Conservation (phyloP, 2,113 vertebrate genomes). For the Oreochromis spilurus region DNA sequence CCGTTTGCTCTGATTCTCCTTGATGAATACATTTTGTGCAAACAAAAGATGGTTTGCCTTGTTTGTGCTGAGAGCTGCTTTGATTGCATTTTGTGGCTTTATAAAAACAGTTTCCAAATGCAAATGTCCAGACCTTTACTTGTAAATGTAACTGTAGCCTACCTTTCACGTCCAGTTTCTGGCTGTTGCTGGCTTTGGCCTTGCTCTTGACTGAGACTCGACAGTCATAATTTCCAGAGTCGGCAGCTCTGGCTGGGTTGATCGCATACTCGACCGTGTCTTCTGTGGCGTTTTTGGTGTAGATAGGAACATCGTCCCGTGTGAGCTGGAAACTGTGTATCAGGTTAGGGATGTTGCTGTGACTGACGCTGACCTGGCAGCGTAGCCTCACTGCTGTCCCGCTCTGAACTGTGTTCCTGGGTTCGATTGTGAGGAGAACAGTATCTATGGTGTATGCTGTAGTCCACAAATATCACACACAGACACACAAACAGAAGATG, state of each 20-base stretch:
- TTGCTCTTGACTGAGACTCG: constrained; percentile 43
- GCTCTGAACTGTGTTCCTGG: constrained; percentile 36
- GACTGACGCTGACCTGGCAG: constrained; percentile 60
- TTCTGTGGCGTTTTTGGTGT: not conserved
- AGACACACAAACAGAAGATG: not conserved
- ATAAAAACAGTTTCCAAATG: not conserved
- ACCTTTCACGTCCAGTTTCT: constrained; percentile 48
- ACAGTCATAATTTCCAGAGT: constrained; percentile 68
- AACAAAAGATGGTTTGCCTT: not conserved
- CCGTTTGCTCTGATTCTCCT: not conserved
- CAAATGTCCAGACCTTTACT: not conserved
- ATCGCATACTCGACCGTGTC: constrained; percentile 16
- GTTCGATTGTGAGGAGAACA: constrained; percentile 45
- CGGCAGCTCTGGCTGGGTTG: constrained; percentile 46
- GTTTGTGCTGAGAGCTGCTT: not conserved
- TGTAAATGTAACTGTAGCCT: not conserved
- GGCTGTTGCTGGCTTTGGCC: constrained; percentile 17
- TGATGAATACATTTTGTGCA: not conserved
- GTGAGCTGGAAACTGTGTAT: constrained; percentile 49
- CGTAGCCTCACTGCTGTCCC: constrained; percentile 49
- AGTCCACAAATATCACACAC: not conserved
- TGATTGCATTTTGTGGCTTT: not conserved
- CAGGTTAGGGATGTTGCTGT: constrained; percentile 8
- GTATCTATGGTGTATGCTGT: constrained; percentile 58
- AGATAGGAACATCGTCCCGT: constrained; percentile 2